Base-by-base conservation (phyloP, 2,888 invertebrate genomes). In the Nomada hirtipes region DNA sequence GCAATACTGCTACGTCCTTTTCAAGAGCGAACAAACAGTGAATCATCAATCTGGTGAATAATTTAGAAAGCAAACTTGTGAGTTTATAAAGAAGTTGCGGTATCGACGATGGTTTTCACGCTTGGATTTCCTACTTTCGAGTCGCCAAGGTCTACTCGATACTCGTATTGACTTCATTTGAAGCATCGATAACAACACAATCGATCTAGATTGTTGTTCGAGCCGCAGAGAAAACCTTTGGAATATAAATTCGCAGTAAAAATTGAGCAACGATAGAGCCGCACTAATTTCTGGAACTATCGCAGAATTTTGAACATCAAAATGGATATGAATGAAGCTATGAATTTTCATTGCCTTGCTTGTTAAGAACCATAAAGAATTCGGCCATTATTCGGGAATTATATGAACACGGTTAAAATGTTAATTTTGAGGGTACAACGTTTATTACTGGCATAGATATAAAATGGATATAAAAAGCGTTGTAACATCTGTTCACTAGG, bases 191-290 rank as follows among this genome's bases (percentile, higher is more conserved):
- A 13, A 20, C 47, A 9, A 13, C 47, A 44, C 50, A n/a, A 55
- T 20, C 3, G 15, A 70, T 23, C 20, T 61, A 20, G 26, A 53
- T 13, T 10, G 57, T 60, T 36, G 36, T 29, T 64, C 4, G n/a
- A 47, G 59, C 59, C 59, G 47, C 42, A 36, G 50, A 50, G 76
- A 47, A 67, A n/a, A 75, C 59, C 15, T 7, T 7, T 36, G 13
- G 76, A 79, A 71, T 76, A 65, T 76, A 68, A 80, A 80, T 72
- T 80, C 67, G 7, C 26, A 18, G 2, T 36, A 42, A 20, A 23
- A 26, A n/a, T 7, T 15, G 61, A 42, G 47, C 23, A 20, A 55
- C 53, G 23, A 36, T 18, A 20, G n/a, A 15, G 13, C 20, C 64
- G 52, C 61, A 15, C 53, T 61, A 60, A 78, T 78, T 75, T 55